These are phyloP conservation scores for Eilema sororculum DNA, from an alignment of 2,888 invertebrate species.

Conservation along the genomic window DNA sequence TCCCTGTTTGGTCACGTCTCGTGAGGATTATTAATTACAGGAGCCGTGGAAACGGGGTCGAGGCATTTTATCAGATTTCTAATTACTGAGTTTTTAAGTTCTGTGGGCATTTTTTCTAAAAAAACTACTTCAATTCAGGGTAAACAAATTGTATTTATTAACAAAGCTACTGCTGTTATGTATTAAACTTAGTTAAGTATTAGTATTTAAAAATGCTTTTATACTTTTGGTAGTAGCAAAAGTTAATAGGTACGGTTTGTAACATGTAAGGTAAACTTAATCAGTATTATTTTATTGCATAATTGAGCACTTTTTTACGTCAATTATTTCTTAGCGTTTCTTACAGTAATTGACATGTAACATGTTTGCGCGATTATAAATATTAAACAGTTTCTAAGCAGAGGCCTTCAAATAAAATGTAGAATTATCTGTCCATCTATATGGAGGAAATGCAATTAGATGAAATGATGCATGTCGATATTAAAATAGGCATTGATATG, in stretches of 20 bases:
- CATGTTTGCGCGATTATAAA: constrained; percentile 72
- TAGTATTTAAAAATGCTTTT: constrained; percentile 55
- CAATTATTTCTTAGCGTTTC: constrained; percentile 75
- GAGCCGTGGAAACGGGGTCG: constrained; percentile 68
- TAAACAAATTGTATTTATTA: constrained; percentile 55
- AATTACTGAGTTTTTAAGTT: constrained; percentile 62
- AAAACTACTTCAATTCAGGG: constrained; percentile 55
- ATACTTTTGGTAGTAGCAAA: constrained; percentile 62
- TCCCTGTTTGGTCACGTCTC: constrained; percentile 69
- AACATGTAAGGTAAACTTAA: constrained; percentile 57
- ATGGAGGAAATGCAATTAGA: constrained; percentile 84
- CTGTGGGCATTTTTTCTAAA: constrained; percentile 33
- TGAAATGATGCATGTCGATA: constrained; percentile 85
- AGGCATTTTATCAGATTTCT: constrained; percentile 65
- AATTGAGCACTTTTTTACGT: constrained; percentile 75
- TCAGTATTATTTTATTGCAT: constrained; percentile 74
- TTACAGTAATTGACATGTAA: constrained; percentile 79
- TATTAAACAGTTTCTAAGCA: constrained; percentile 64
- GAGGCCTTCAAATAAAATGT: constrained; percentile 46
- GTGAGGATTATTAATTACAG: constrained; percentile 71
- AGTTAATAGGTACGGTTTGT: constrained; percentile 58
- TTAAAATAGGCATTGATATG: constrained; percentile 85
- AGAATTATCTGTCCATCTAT: constrained; percentile 60
- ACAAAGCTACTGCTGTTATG: not conserved
- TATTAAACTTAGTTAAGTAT: no score